Evolutionary conservation across 2,888 invertebrate genomes (phyloP).

Genomic region (Lottia gigantea): DNA sequence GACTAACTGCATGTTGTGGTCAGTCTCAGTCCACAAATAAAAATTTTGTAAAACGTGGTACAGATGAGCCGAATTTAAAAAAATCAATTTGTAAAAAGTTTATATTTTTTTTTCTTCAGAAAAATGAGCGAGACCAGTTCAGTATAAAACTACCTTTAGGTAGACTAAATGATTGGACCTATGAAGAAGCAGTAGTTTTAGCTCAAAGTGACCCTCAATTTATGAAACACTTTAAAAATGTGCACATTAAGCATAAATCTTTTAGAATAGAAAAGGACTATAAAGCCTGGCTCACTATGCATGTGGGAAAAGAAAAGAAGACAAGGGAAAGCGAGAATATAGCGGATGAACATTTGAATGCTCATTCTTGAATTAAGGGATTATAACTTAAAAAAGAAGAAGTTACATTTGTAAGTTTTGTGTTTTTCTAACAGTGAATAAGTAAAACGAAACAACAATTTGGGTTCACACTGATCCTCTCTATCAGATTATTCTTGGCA

Average conservation of each 20-base stretch:
- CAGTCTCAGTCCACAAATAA: no score
- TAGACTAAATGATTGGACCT: constrained; percentile 21
- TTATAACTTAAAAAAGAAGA: no score
- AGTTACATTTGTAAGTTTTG: no score
- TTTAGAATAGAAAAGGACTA: constrained; percentile 14
- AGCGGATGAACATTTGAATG: no score
- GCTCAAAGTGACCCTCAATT: constrained; percentile 16
- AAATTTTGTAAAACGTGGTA: no score
- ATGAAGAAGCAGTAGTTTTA: constrained; percentile 23
- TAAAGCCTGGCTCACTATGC: background rate
- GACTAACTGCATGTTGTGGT: no score
- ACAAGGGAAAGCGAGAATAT: background rate
- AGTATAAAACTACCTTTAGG: constrained; percentile 13
- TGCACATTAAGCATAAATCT: constrained; percentile 4
- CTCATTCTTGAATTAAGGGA: no score
- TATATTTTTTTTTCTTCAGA: constrained; percentile 22
- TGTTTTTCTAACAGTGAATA: no score
- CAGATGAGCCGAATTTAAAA: no score
- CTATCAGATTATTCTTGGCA: no score
- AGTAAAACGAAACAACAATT: no score
- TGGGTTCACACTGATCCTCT: no score
- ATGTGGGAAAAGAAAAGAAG: background rate
- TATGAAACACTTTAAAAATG: constrained; percentile 18
- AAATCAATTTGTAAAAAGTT: background rate
- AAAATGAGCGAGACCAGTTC: constrained; percentile 19